Evolutionary conservation across 2,113 vertebrate species (phyloP), one percentile per base, ranked within the genome.

Genomic region (Eleginops maclovinus): DNA sequence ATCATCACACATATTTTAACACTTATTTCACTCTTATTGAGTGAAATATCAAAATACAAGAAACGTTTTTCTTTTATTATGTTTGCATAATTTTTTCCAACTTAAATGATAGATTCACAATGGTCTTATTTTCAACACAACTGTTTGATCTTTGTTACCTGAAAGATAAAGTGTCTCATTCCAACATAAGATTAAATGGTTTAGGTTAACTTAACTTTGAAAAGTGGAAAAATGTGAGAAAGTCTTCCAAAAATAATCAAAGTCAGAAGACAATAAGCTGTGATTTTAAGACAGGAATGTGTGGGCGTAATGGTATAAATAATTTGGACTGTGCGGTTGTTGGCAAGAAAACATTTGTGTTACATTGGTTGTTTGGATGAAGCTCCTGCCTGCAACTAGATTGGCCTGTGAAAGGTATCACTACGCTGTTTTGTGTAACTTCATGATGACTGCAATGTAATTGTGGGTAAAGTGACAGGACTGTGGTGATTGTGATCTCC

Each of bases 341-440:
- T 81, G 62, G 56, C 43, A 65, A 26, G 55, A 82, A 72, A 79
- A 75, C 61, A 62, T 44, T 78, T 80, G 47, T 47, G 73, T 43
- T 40, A 13, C 16, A 49, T 3, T 9, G 9, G 5, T 53, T 80
- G 67, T 84, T 82, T 84, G 64, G 65, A 71, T 31, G 60, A 69
- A 77, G 44, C 46, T 50, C 19, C 70, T 54, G 60, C 17, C 3
- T 13, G 1, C 54, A 54, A 28, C 31, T 7, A 4, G 31, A 8
- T 36, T 8, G 31, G 31, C 31, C 31, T 36, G 6, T 36, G 31
- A 36, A 36, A 36, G 31, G 31, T 36, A 7, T 36, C 31, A 36
- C 56, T 58, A 13, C 2, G 9, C 28, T 0, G 44, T 15, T 69
- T 63, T 64, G 65, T 31, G 60, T 46, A 68, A 36, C 47, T 21